Conservation (phyloP, 1,140 invertebrate species). For the Drosophila lowei region DNA sequence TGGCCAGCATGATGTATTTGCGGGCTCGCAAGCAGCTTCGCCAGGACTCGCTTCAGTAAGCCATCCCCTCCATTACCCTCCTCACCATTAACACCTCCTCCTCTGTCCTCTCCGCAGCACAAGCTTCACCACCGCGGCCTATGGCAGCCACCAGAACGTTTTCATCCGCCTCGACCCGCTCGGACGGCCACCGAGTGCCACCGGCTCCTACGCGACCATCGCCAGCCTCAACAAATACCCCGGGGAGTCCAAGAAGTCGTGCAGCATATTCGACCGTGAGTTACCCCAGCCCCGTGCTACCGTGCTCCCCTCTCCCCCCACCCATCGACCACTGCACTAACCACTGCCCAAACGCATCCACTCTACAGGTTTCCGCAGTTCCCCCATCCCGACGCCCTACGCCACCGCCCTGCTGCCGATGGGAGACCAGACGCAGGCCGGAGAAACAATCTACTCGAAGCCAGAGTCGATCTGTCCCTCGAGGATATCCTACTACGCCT, state of each 20-base stretch:
- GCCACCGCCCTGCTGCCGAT: constrained; percentile 83
- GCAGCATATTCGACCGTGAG: constrained; percentile 82
- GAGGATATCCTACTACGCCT: constrained; percentile 78
- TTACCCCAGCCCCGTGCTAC: too few relatives aligned
- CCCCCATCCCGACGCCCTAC: constrained; percentile 87
- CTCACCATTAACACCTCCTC: constrained; percentile 10
- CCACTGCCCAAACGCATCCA: constrained; percentile 14
- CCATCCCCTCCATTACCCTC: constrained; percentile 25
- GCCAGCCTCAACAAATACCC: constrained; percentile 89
- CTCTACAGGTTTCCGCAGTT: constrained; percentile 82
- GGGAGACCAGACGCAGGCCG: constrained; percentile 64
- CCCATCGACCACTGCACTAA: too few relatives aligned
- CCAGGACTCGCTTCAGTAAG: constrained; percentile 90
- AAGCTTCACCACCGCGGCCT: constrained; percentile 88
- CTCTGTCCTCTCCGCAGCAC: constrained; percentile 83
- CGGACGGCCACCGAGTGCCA: constrained; percentile 88
- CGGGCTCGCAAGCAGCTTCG: constrained; percentile 90
- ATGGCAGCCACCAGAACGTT: constrained; percentile 88
- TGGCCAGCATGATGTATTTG: constrained; percentile 90
- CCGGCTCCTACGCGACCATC: constrained; percentile 91
- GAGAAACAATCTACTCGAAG: constrained; percentile 83
- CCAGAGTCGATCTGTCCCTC: constrained; percentile 81
- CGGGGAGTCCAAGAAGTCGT: constrained; percentile 82
- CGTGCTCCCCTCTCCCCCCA: not conserved
- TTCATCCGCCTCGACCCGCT: constrained; percentile 88